Evolutionary conservation across 2,113 vertebrate genomes (phyloP).

Genomic region (Chaetodon auriga): DNA sequence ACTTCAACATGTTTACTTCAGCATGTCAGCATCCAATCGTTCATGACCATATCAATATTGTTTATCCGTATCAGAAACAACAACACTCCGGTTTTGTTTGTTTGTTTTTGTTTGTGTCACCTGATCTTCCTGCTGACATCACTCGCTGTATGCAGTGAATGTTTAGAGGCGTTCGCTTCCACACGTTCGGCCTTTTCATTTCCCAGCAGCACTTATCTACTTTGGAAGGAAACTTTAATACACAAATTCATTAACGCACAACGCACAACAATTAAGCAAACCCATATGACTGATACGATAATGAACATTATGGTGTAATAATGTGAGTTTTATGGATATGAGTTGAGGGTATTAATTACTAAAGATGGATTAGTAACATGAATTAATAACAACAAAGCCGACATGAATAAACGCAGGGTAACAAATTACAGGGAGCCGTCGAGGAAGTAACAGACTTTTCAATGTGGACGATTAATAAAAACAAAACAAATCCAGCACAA

Average conservation of each 20-base stretch:
- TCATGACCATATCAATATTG: too few relatives aligned
- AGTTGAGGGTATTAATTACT: constrained; percentile 64
- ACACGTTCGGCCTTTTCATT: constrained; percentile 41
- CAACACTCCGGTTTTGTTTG: too few relatives aligned
- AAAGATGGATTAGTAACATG: constrained; percentile 51
- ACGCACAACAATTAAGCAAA: constrained; percentile 49
- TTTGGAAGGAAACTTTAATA: constrained; percentile 37
- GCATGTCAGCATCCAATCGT: too few relatives aligned
- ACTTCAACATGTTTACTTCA: too few relatives aligned
- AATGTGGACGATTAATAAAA: constrained; percentile 15
- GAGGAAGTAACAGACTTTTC: constrained; percentile 5
- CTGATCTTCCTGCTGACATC: not conserved
- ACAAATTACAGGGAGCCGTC: constrained; percentile 21
- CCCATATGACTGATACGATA: constrained; percentile 43
- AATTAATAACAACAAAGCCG: constrained; percentile 52
- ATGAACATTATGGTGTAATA: constrained; percentile 52
- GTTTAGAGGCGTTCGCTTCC: constrained; percentile 27
- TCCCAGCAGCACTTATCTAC: constrained; percentile 38
- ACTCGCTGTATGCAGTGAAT: constrained; percentile 25
- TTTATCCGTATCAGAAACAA: too few relatives aligned
- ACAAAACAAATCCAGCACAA: constrained; percentile 15
- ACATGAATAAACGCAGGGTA: constrained; percentile 19
- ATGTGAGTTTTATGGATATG: constrained; percentile 62
- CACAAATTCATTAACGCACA: constrained; percentile 50
- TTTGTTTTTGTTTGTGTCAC: too few relatives aligned